Evolutionary conservation across 2,797 vertebrate species (phyloP).

Genomic region (Bovichtus diacanthus): DNA sequence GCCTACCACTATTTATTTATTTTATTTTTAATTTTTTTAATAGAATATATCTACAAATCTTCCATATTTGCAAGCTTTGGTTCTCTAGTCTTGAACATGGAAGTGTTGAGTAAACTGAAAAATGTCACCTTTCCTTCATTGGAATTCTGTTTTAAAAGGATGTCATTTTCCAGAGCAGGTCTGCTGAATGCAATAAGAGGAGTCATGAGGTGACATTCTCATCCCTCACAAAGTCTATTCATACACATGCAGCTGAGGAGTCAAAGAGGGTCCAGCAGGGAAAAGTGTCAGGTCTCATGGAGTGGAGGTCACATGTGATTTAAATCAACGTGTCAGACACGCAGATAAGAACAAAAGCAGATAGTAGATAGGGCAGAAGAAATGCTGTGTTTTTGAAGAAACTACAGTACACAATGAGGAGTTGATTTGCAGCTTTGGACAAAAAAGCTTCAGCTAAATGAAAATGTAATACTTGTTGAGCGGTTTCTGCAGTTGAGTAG

Average conservation of each 20-base stretch:
- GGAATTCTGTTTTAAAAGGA: constrained; percentile 8
- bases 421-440: no score
- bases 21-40: background rate
- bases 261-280: constrained; percentile 37
- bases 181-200: constrained; percentile 64
- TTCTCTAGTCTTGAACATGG: background rate
- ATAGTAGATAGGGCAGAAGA: background rate
- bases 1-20: no score
- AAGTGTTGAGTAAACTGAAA: background rate
- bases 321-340: constrained; percentile 19
- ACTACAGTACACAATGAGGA: background rate
- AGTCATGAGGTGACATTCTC: constrained; percentile 54
- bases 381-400: background rate
- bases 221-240: constrained; percentile 37
- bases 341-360: constrained; percentile 1
- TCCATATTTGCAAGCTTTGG: background rate
- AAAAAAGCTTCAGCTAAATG: no score
- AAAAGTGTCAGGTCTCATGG: constrained; percentile 33
- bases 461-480: no score
- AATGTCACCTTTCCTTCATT: background rate
- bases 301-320: constrained; percentile 51
- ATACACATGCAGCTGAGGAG: constrained; percentile 43
- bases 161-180: constrained; percentile 27
- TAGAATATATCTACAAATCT: background rate
- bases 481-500: background rate